Base-by-base conservation (phyloP, 2,888 invertebrate genomes). In the Druceiella hillmani region DNA sequence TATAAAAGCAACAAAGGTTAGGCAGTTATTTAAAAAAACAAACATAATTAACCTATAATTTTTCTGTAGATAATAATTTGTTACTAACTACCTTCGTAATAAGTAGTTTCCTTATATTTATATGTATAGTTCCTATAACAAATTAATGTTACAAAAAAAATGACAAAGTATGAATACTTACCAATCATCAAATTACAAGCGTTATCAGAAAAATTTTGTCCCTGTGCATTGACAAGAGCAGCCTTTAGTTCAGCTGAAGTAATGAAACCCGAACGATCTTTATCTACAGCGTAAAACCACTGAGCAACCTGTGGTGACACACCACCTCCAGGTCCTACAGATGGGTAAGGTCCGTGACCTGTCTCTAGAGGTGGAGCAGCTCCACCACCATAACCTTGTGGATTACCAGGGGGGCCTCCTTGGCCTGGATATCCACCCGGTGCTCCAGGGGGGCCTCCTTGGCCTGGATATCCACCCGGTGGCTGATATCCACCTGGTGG, bases 101-200 rank as follows among this genome's bases (percentile, higher is more conserved):
- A n/a, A n/a, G n/a, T n/a, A n/a, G n/a, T n/a, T n/a, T n/a, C n/a
- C n/a, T n/a, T n/a, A n/a, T n/a, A n/a, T n/a, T n/a, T n/a, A n/a
- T n/a, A n/a, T n/a, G n/a, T n/a, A n/a, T n/a, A 15, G 2, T 4
- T 6, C 11, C 33, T 29, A 6, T 33, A 7, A 2, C 11, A 58
- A 34, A 41, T 3, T 3, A 35, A 15, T 17, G 9, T 29, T 14
- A 33, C 13, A 28, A 22, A 17, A 38, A 12, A 2, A 12, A 38
- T 16, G 10, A 35, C 3, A n/a, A 11, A 7, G 9, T 12, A 12
- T 27, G 10, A n/a, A 15, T 2, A 48, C 60, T 56, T 62, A 83
- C 83, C 82, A 50, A 93, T 89, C 91, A 93, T 91, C 16, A 92
- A 69, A 50, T 79, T 79, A 58, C 91, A 92, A 5, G 90, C 85